These are phyloP conservation scores for Oscarella lobularis DNA, from an alignment of 37 sponge, comb jelly and placozoan species.

Conservation along the genomic window DNA sequence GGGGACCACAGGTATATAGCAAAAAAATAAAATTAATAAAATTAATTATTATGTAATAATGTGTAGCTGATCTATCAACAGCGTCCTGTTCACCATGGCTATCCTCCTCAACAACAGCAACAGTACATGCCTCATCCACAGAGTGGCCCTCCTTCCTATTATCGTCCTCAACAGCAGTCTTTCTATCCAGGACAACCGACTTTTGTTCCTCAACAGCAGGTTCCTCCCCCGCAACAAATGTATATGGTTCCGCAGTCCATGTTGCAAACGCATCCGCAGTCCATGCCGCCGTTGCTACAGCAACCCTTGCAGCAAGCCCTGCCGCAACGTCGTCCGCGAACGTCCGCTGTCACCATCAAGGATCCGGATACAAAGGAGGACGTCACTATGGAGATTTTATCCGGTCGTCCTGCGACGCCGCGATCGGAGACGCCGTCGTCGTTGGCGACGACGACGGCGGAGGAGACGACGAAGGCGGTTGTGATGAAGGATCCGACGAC, in stretches of 20 bases:
- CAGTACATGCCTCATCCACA: too few species aligned
- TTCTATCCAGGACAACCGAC: neutral
- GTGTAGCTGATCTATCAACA: too few species aligned
- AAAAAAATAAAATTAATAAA: too few species aligned
- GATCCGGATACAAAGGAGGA: conserved; percentile 39
- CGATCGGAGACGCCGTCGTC: neutral
- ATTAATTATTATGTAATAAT: too few species aligned
- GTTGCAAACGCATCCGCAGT: neutral
- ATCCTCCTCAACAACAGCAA: too few species aligned
- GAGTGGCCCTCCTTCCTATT: too few species aligned
- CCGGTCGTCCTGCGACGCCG: neutral
- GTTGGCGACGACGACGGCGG: too few species aligned
- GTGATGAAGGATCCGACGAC: too few species aligned
- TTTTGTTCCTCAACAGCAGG: neutral
- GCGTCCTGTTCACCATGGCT: too few species aligned
- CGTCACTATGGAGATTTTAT: neutral
- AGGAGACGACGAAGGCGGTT: too few species aligned
- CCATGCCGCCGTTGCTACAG: neutral
- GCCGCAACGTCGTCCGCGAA: neutral
- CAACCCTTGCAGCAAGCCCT: neutral
- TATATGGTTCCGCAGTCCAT: neutral
- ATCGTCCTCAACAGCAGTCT: too few species aligned
- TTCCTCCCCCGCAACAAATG: neutral
- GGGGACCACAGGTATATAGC: too few species aligned
- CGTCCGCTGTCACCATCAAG: conserved; percentile 32